Evolutionary conservation across 2,113 vertebrate species (phyloP).

Genomic region (Macrotus californicus): DNA sequence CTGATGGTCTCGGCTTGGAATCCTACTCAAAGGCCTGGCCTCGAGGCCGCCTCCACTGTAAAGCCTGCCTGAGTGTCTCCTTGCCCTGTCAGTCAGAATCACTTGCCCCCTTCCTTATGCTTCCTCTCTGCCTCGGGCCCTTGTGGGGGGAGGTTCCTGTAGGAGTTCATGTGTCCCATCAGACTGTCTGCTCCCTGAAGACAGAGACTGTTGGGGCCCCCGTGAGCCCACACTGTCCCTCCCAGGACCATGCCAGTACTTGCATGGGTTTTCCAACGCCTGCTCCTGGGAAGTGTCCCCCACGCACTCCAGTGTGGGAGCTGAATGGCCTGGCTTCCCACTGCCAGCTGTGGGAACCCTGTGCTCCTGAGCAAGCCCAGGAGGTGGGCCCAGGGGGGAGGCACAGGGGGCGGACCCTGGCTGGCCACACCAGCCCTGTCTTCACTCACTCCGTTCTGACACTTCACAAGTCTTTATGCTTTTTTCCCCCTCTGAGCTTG

Average conservation of each 20-base stretch:
- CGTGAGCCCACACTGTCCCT: not conserved
- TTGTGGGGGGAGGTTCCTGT: not conserved
- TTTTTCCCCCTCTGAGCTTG: not conserved
- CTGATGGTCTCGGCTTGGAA: not conserved
- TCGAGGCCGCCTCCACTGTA: not conserved
- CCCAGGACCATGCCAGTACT: not conserved
- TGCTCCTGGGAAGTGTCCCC: not conserved
- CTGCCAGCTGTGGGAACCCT: not conserved
- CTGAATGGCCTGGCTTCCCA: not conserved
- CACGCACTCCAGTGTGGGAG: no score
- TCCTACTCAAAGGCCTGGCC: not conserved
- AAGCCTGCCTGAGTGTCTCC: not conserved
- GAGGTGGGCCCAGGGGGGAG: not conserved
- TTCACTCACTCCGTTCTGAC: not conserved
- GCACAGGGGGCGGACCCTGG: not conserved
- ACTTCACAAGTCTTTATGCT: not conserved
- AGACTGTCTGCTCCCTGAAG: not conserved
- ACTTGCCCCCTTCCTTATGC: not conserved
- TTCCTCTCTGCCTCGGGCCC: not conserved
- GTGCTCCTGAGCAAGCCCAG: not conserved
- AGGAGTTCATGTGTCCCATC: not conserved
- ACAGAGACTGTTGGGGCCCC: not conserved
- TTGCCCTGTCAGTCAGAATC: not conserved
- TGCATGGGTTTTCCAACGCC: not conserved
- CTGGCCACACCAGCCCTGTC: not conserved